phyloP scores from a whole-genome alignment of 2,888 invertebrate genomes.

The Polydesmus complanatus region DNA sequence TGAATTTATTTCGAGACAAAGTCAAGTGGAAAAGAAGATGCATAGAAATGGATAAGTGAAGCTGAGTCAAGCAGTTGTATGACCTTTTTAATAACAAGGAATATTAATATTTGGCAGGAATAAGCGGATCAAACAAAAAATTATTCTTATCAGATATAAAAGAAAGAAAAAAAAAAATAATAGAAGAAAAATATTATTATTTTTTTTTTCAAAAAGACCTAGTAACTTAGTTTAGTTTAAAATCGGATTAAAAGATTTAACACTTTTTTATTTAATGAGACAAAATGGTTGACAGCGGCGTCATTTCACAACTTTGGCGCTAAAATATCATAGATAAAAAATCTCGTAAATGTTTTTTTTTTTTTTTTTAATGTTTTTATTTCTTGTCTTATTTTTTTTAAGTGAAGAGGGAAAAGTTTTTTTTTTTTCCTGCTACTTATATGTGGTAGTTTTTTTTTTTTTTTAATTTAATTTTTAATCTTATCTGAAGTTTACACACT shows the following conservation, averaged over 20 bases:
- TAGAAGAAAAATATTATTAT: no score
- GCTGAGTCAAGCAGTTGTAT: background rate
- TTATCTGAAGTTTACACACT: background rate
- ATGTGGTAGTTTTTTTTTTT: background rate
- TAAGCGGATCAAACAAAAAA: background rate
- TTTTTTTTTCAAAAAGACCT: background rate
- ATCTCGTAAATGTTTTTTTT: no score
- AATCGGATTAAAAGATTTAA: background rate
- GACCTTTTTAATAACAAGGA: background rate
- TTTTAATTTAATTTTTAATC: background rate
- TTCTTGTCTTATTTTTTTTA: no score
- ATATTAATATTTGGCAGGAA: background rate
- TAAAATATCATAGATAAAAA: background rate
- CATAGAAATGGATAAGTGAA: background rate
- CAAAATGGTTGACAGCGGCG: background rate
- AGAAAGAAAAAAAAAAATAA: background rate
- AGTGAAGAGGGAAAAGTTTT: no score
- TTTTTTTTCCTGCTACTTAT: no score
- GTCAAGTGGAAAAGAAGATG: no score
- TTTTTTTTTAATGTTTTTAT: no score
- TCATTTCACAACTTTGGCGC: background rate
- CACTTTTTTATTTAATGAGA: background rate
- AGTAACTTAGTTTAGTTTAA: background rate
- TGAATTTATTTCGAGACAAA: background rate
- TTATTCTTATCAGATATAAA: background rate